Evolutionary conservation across 2,888 invertebrate genomes (phyloP).

Genomic region (Drosophila neonasuta): DNA sequence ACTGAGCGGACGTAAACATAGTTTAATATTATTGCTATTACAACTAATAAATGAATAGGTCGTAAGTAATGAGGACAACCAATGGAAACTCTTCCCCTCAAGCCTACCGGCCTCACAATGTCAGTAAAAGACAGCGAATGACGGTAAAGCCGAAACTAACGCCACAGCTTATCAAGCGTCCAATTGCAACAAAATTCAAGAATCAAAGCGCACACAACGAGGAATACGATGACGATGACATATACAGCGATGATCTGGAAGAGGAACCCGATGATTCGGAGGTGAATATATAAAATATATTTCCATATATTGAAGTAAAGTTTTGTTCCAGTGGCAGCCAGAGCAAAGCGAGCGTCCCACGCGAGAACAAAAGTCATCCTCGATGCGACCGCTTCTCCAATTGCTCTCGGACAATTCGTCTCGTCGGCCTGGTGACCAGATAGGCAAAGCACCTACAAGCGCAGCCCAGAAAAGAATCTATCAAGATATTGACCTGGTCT

Average conservation of each 20-base stretch:
- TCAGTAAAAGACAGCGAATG: slow-evolving; percentile 6
- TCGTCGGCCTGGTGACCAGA: not conserved
- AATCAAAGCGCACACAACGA: not conserved
- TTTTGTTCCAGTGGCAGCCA: not conserved
- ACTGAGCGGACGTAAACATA: not conserved
- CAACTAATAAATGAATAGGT: not conserved
- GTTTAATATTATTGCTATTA: not conserved
- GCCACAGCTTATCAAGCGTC: not conserved
- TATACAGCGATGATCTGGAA: slow-evolving; percentile 22
- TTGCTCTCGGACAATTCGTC: slow-evolving; percentile 34
- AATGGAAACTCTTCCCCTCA: not conserved
- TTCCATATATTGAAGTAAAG: not conserved
- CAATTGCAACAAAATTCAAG: slow-evolving; percentile 8
- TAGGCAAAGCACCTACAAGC: not conserved
- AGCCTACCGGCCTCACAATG: slow-evolving; percentile 3
- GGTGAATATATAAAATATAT: slow-evolving; percentile 11
- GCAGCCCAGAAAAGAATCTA: slow-evolving; percentile 7
- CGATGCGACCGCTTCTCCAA: slow-evolving; percentile 35
- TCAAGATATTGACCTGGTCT: slow-evolving; percentile 32
- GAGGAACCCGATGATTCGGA: slow-evolving; percentile 3
- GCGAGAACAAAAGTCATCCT: slow-evolving; percentile 6
- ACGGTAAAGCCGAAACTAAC: not conserved
- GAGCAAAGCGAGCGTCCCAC: slow-evolving; percentile 6
- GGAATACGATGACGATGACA: slow-evolving; percentile 7
- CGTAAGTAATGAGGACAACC: slow-evolving; percentile 25